Base-by-base conservation (phyloP, 2,888 invertebrate genomes). In the Acrobasis repandana region DNA sequence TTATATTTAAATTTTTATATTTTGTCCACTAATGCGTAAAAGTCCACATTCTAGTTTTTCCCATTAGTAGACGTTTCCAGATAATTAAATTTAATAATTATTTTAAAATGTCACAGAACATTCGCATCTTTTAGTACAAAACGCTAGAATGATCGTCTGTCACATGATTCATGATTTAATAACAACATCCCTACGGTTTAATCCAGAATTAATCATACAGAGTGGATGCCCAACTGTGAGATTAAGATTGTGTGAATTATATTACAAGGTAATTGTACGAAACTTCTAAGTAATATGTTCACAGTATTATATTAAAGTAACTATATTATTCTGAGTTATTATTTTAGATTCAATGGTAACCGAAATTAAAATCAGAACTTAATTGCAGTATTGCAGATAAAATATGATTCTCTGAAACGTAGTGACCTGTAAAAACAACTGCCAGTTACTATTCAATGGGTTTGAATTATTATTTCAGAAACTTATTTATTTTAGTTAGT, bases 131-230 rank as follows among this genome's bases (percentile, higher is more conserved):
- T n/a, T 43, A 14, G n/a, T 5, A 43, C 36, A 43, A 43, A 43
- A n/a, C 2, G n/a, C n/a, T 43, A 38, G 11, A 38, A 43, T 14
- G n/a, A 43, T 43, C 43, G n/a, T 43, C 43, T n/a, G n/a, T n/a
- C 43, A 43, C 43, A 43, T 43, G 43, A 43, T 43, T 43, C 43
- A 43, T 43, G 43, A 65, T 54, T 64, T 49, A 56, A 49, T 54
- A 50, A 58, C 50, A 14, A 52, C 60, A n/a, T 56, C 56, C 47
- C 28, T 28, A 15, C 47, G 18, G 46, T 15, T 46, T 56, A 47
- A 47, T 47, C 28, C 36, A 33, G 43, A 36, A 34, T 33, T 57
- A 61, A 16, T 46, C 50, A 34, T 49, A n/a, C 43, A 14, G 43
- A 43, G 43, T 43, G 43, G 10, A 43, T 43, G 43, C 43, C 38